Percentiles rank a stretch among this genome's conserved stretches.
These are phyloP conservation scores for Vulpes ferrilata DNA, from an alignment of 2,113 vertebrate species.

Conservation along the genomic window DNA sequence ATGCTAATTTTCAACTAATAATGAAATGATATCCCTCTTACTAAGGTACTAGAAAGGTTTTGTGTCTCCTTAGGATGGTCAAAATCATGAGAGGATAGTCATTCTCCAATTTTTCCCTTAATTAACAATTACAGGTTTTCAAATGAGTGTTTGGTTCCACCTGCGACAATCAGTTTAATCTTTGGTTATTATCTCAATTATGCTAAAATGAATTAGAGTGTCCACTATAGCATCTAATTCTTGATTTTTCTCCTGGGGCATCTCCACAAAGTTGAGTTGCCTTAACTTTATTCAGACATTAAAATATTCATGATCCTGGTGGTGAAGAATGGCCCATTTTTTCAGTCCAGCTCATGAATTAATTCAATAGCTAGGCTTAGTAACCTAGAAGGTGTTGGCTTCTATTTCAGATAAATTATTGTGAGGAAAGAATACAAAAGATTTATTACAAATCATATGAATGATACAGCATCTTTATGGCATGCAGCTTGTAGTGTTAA, in stretches of 20 bases:
- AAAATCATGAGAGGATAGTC: not conserved
- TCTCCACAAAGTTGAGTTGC: conserved; percentile 62
- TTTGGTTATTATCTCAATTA: not conserved
- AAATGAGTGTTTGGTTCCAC: not conserved
- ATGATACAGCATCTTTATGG: conserved; percentile 70
- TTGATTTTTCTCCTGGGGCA: not conserved
- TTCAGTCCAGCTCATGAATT: conserved; percentile 78
- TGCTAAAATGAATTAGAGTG: not conserved
- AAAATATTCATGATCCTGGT: conserved; percentile 78
- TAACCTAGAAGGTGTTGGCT: conserved; percentile 68
- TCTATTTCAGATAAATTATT: conserved; percentile 81
- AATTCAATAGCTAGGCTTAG: conserved; percentile 77
- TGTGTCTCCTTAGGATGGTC: not conserved
- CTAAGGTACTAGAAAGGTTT: not conserved
- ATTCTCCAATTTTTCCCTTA: not conserved
- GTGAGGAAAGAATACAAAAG: conserved; percentile 62
- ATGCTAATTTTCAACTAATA: not conserved
- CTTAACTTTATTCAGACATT: conserved; percentile 77
- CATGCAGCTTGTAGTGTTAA: conserved; percentile 64
- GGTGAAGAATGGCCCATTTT: conserved; percentile 76
- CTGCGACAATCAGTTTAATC: not conserved
- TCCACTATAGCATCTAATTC: rapidly evolving
- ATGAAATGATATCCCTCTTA: not conserved
- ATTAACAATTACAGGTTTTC: not conserved
- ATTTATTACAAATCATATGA: conserved; percentile 80